Percentiles rank a stretch among this genome's conserved stretches.
Evolutionary conservation across 1,140 invertebrate genomes (phyloP).

Genomic region (Drosophila watanabei): DNA sequence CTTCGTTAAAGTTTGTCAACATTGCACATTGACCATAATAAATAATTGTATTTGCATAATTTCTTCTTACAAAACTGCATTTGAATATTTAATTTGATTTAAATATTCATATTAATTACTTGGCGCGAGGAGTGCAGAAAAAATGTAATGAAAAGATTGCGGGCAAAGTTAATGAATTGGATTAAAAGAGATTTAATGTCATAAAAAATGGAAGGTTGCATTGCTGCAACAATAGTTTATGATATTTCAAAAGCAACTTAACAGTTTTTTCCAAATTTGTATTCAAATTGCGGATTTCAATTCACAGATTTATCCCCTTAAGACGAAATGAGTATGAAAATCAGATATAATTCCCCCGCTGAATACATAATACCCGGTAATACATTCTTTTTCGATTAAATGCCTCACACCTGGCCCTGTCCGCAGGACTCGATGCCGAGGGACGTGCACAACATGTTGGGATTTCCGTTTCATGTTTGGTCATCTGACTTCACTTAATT

Average conservation of each 20-base stretch:
- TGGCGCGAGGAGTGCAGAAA: not conserved
- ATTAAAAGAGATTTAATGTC: slow-evolving; percentile 20
- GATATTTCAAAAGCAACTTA: not conserved
- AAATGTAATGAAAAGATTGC: slow-evolving; percentile 25
- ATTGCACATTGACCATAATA: slow-evolving; percentile 36
- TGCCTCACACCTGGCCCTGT: slow-evolving; percentile 29
- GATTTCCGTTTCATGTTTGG: slow-evolving; percentile 58
- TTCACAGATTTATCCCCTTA: slow-evolving; percentile 3
- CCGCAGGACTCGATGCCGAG: slow-evolving; percentile 13
- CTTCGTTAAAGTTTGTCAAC: slow-evolving; percentile 40
- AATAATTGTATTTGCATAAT: slow-evolving; percentile 41
- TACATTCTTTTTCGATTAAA: slow-evolving; percentile 18
- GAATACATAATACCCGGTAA: slow-evolving; percentile 36
- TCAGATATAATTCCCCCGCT: slow-evolving; percentile 3
- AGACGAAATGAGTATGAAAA: slow-evolving; percentile 11
- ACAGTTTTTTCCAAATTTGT: slow-evolving; percentile 5
- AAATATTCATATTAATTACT: slow-evolving; percentile 44
- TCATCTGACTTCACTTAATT: slow-evolving; percentile 58
- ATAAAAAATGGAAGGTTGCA: not conserved
- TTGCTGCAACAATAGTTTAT: not conserved
- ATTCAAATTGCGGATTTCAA: not conserved
- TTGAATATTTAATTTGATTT: slow-evolving; percentile 33
- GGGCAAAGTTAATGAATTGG: slow-evolving; percentile 21
- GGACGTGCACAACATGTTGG: slow-evolving; percentile 49
- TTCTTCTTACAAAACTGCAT: slow-evolving; percentile 10